Conservation (phyloP, 1,140 invertebrate species). For the Charaxes varanes region DNA sequence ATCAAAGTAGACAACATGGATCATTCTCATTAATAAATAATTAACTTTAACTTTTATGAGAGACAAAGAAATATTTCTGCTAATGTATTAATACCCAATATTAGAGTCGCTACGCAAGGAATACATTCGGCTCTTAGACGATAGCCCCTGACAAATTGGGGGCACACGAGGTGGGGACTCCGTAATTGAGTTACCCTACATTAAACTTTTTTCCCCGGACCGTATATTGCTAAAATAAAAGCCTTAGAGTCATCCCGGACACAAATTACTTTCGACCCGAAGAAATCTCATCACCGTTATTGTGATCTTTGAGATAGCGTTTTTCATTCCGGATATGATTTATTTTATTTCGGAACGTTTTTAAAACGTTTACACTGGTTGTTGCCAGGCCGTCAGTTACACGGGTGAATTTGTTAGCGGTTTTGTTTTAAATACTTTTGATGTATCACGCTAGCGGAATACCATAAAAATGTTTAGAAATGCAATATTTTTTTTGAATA, state of each 20-base stretch:
- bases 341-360: constrained; percentile 17
- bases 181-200: constrained; percentile 62
- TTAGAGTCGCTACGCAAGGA: background rate
- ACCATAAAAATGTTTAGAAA: too few relatives aligned
- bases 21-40: too few relatives aligned
- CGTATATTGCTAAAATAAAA: constrained; percentile 59
- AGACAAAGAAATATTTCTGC: too few relatives aligned
- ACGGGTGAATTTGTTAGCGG: background rate
- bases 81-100: too few relatives aligned
- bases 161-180: constrained; percentile 34
- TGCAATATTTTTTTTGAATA: too few relatives aligned
- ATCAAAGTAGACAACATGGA: too few relatives aligned
- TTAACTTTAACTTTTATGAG: too few relatives aligned
- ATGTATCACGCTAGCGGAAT: too few relatives aligned
- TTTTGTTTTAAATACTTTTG: too few relatives aligned
- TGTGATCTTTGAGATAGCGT: constrained; percentile 26
- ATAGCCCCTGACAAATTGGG: constrained; percentile 20
- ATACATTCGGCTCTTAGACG: background rate
- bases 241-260: constrained; percentile 32
- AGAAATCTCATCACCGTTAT: constrained; percentile 47
- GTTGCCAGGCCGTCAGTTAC: background rate
- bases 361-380: background rate
- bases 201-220: constrained; percentile 53
- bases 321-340: constrained; percentile 23
- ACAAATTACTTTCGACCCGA: constrained; percentile 47